Evolutionary conservation across 2,888 invertebrate species (phyloP).

Genomic region (Bursaphelenchus okinawaensis): DNA sequence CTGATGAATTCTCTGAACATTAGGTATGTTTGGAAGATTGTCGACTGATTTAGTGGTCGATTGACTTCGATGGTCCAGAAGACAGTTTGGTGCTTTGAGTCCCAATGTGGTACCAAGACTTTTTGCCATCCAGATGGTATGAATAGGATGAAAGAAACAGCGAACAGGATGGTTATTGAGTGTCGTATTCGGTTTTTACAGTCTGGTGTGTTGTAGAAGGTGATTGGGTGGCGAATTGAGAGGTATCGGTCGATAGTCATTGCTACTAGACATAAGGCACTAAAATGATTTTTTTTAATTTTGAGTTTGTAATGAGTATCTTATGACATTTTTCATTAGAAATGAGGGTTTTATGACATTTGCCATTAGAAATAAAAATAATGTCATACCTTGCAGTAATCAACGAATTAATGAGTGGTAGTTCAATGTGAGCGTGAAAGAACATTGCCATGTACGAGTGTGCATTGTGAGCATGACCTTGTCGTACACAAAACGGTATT

Average conservation of each 20-base stretch:
- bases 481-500: conserved; percentile 59
- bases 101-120: conserved; percentile 21
- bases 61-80: conserved; percentile 30
- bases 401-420: conserved; percentile 60
- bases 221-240: conserved; percentile 59
- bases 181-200: conserved; percentile 57
- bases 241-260: conserved; percentile 62
- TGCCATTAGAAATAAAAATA: neutral
- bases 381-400: conserved; percentile 58
- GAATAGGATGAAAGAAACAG: conserved; percentile 59
- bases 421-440: conserved; percentile 61
- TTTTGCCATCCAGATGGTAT: conserved; percentile 60
- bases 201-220: conserved; percentile 50
- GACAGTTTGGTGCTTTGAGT: conserved; percentile 9
- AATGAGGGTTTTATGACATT: no score
- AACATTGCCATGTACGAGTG: conserved; percentile 65
- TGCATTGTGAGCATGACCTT: conserved; percentile 31
- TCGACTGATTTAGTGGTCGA: conserved; percentile 33
- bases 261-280: conserved; percentile 61
- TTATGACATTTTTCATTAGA: no score
- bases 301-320: neutral
- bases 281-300: conserved; percentile 15
- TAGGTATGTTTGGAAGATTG: conserved; percentile 58
- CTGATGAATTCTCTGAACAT: conserved; percentile 58
- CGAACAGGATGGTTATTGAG: conserved; percentile 59